phyloP scores from a whole-genome alignment of 2,113 vertebrate genomes.

The Albula goreensis region DNA sequence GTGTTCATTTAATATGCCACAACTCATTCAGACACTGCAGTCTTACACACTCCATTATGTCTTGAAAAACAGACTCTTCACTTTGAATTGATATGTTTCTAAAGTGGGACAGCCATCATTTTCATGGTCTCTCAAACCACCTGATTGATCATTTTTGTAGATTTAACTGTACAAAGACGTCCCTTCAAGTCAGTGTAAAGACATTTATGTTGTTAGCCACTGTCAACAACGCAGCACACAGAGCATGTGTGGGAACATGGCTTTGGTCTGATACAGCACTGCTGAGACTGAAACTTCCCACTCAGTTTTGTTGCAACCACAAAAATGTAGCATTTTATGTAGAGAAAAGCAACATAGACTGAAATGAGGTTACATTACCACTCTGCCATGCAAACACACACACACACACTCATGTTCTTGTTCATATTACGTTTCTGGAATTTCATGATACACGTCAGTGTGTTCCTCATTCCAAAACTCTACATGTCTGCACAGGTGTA shows the following conservation, averaged over 20 bases:
- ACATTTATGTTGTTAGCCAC: background rate
- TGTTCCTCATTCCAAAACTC: background rate
- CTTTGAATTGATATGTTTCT: background rate
- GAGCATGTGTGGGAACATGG: background rate
- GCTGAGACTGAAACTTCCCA: too few species aligned
- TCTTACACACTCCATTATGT: background rate
- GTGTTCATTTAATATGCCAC: background rate
- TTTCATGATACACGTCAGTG: background rate
- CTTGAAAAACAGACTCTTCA: background rate
- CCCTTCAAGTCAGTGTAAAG: too few species aligned
- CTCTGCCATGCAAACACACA: background rate
- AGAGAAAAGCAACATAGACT: too few species aligned
- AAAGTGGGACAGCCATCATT: background rate
- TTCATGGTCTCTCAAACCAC: background rate
- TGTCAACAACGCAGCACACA: background rate
- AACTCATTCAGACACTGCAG: too few species aligned
- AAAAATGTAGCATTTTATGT: too few species aligned
- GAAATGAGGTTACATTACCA: too few species aligned
- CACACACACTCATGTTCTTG: too few species aligned
- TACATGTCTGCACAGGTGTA: background rate
- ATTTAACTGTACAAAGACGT: background rate
- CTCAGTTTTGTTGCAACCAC: too few species aligned
- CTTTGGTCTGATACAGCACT: background rate
- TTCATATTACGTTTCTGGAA: background rate
- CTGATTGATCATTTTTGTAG: background rate